These are phyloP conservation scores for Eilema depressum DNA, from an alignment of 2,888 invertebrate species.

Conservation along the genomic window DNA sequence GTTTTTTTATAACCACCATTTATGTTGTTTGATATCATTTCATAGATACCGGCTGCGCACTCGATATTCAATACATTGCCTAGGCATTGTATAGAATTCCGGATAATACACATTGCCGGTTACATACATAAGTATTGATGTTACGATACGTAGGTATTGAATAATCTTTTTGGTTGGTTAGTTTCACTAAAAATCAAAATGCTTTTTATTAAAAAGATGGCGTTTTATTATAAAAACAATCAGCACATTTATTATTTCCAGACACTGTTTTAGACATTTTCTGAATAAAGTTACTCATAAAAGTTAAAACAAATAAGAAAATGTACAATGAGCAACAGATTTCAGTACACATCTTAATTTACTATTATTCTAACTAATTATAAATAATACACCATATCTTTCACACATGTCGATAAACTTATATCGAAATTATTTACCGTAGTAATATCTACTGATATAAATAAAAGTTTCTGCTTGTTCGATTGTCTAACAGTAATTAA, in stretches of 20 bases:
- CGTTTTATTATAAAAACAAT: slow-evolving; percentile 18
- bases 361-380: not conserved
- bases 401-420: not conserved
- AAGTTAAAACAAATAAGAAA: not conserved
- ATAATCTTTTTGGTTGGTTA: not conserved
- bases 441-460: not conserved
- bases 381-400: not conserved
- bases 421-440: not conserved
- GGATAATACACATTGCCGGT: too few relatives aligned
- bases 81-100: too few relatives aligned
- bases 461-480: not conserved
- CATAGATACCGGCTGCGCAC: too few relatives aligned
- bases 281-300: slow-evolving; percentile 12
- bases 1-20: too few relatives aligned
- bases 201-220: slow-evolving; percentile 13
- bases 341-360: slow-evolving; percentile 2
- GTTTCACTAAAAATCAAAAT: slow-evolving; percentile 7
- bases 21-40: too few relatives aligned
- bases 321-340: not conserved
- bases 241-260: slow-evolving; percentile 18
- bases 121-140: too few relatives aligned
- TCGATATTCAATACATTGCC: too few relatives aligned
- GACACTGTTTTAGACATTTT: slow-evolving; percentile 7
- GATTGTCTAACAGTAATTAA: not conserved
- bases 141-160: too few relatives aligned